Percentiles rank a stretch among this genome's conserved stretches.
Conservation (phyloP, 1,140 invertebrate species). For the Plutomurus gul region DNA sequence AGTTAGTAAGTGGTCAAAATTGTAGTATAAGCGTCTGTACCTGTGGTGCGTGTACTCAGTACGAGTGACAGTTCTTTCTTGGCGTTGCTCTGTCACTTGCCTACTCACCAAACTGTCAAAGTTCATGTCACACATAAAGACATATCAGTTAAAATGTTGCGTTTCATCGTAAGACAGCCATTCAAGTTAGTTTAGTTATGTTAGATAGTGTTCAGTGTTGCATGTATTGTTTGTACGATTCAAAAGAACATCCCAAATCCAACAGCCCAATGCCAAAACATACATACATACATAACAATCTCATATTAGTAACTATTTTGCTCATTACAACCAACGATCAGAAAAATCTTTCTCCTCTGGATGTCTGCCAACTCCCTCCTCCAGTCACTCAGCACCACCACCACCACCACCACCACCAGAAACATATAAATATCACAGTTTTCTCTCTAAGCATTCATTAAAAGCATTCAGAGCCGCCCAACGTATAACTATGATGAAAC, state of each 20-base stretch:
- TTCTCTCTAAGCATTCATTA: too few species aligned
- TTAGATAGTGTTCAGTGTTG: conserved; percentile 5
- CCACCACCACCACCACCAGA: too few species aligned
- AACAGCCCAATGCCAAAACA: not conserved
- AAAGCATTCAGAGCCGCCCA: too few species aligned
- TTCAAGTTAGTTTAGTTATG: not conserved
- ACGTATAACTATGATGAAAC: too few species aligned
- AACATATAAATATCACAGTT: too few species aligned
- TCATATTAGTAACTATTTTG: conserved; percentile 18
- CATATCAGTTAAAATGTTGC: not conserved
- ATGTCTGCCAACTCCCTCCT: too few species aligned
- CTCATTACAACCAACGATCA: too few species aligned
- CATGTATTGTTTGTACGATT: not conserved
- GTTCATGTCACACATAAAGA: not conserved
- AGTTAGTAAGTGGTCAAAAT: not conserved
- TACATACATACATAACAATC: conserved; percentile 15
- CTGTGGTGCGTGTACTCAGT: conserved; percentile 65
- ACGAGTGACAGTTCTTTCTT: conserved; percentile 70
- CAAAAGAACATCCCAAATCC: not conserved
- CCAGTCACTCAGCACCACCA: too few species aligned
- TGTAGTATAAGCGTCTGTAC: not conserved
- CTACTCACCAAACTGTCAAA: conserved; percentile 68
- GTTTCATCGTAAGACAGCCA: not conserved
- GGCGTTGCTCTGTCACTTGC: conserved; percentile 67
- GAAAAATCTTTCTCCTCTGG: too few species aligned